Evolutionary conservation across 2,113 vertebrate species (phyloP), one percentile per base, ranked within the genome.

Genomic region (Indicator maculatus): DNA sequence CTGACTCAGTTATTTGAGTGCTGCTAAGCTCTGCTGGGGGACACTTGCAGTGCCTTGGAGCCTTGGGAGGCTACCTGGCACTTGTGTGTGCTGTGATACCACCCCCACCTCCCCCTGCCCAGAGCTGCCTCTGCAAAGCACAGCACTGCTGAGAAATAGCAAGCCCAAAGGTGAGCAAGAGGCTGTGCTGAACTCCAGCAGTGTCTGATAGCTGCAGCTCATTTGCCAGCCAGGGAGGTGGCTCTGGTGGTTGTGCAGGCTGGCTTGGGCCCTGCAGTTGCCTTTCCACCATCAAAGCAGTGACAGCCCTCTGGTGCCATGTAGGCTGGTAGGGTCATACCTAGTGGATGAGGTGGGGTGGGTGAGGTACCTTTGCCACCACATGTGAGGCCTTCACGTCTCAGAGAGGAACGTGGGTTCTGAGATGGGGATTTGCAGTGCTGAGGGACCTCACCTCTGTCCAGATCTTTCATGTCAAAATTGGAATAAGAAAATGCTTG

Each of bases 111-210:
- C 56, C 6, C 26, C 53, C n/a, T 38, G 28, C 39, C 16, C n/a
- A 60, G 33, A 28, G 14, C 75, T 41, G 41, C 15, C 18, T 44
- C 31, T 50, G 52, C 28, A 47, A 58, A 36, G 27, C 26, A 4
- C 0, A 1, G 7, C 16, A 5, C 19, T 44, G 9, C 0, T 7
- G 45, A 64, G 33, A 3, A 3, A 1, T 19, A 23, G 7, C 16
- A 21, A 17, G 3, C 63, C 33, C 36, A 83, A 12, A 61, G 66
- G 11, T 23, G 20, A 52, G 27, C 2, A 16, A 61, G 50, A 64
- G 75, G 24, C 47, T 36, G 7, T 15, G 3, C 6, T 75, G 52
- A 56, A 12, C 28, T 67, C 78, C 8, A 11, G 19, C n/a, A 31
- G 36, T 61, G 24, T 66, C 71, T 59, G 66, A 11, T 18, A 71